These are phyloP conservation scores for Galleria mellonella DNA, from an alignment of 1,140 invertebrate genomes.

Conservation along the genomic window DNA sequence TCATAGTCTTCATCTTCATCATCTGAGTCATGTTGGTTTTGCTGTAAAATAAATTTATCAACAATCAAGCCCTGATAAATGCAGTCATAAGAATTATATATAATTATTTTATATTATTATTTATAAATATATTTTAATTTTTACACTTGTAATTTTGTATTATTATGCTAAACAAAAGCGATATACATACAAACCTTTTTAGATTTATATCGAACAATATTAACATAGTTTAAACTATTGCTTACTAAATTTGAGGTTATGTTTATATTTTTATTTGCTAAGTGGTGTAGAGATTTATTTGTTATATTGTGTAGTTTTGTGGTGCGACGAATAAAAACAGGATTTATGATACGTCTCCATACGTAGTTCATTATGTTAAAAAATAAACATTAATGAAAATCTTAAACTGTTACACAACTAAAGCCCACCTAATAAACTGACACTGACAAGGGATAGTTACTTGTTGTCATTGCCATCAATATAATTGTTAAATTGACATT, in stretches of 20 bases:
- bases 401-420: too few relatives aligned
- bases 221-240: slow-evolving; percentile 7
- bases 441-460: too few relatives aligned
- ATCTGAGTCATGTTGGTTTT: slow-evolving; percentile 42
- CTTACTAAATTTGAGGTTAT: slow-evolving; percentile 16
- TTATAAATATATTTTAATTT: background rate
- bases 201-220: slow-evolving; percentile 28
- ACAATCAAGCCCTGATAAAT: too few relatives aligned
- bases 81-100: too few relatives aligned
- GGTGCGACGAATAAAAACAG: background rate
- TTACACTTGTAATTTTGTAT: too few relatives aligned
- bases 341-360: slow-evolving; percentile 15
- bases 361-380: slow-evolving; percentile 14
- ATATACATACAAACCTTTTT: slow-evolving; percentile 31
- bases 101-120: background rate
- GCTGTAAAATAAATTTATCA: slow-evolving; percentile 17
- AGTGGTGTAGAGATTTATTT: too few relatives aligned
- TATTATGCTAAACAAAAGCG: too few relatives aligned
- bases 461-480: too few relatives aligned
- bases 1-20: slow-evolving; percentile 39
- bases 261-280: slow-evolving; percentile 21
- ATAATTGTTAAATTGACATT: too few relatives aligned
- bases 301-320: too few relatives aligned
- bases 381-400: too few relatives aligned
- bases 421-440: too few relatives aligned